Evolutionary conservation across 64 coral and sea anemone genomes (phyloP), one percentile per base, ranked within the genome.

Genomic region (Pachyseris speciosa): DNA sequence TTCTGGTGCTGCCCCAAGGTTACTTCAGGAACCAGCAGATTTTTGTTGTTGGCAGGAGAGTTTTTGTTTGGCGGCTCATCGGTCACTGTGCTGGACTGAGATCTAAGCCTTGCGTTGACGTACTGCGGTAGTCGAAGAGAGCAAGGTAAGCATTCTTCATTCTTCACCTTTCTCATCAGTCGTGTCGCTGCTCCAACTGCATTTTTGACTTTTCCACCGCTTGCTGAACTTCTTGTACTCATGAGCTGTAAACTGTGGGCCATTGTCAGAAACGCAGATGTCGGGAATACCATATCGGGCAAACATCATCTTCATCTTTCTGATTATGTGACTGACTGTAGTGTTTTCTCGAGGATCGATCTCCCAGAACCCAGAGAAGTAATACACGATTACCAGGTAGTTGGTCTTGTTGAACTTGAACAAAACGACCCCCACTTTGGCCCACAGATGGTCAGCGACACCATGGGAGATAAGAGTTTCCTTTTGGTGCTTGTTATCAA

Each of bases 341-440:
- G 51, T 55, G 51, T 27, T 32, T 32, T 32, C 9, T 70, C 6
- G 24, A 8, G 11, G 30, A n/a, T 70, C 67, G 37, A 70, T 22
- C 67, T 70, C 67, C 67, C 67, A 70, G 67, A 70, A 70, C 26
- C 67, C 67, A 11, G 30, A 36, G 67, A 36, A 70, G 17, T 32
- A 70, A 70, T 70, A 6, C 67, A 70, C 67, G 29, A 40, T 70
- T 11, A 70, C 26, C 37, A 70, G 67, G 37, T 36, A 24, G 20
- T 70, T 22, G 10, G 37, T 70, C 37, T 40, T 40, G 67, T 70
- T 70, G 67, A 11, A 40, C 29, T 32, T 70, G 67, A 36, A 70
- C 30, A 70, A 40, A 40, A 6, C 67, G 10, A 36, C 5, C 2
- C 30, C 67, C 29, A 75, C 25, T 41, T 44, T 75, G 25, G 38